Percentiles rank a stretch among this genome's conserved stretches.
Conservation (phyloP, 2,888 invertebrate genomes). For the Perdita meconis region DNA sequence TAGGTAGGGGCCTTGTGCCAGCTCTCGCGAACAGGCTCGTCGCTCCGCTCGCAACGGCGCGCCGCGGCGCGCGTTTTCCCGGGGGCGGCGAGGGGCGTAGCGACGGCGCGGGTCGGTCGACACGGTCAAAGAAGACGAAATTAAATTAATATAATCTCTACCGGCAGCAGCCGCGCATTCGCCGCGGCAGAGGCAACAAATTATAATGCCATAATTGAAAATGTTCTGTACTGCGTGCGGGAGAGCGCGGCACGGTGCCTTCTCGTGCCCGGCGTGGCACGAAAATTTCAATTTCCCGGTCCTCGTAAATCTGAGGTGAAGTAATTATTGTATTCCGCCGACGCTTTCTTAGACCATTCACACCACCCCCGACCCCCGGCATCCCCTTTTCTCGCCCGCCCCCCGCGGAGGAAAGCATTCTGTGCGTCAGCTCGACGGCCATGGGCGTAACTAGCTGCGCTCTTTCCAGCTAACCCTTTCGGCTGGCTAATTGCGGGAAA, state of each 20-base stretch:
- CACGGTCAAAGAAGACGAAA: conserved; percentile 80
- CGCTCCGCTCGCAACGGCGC: conserved; percentile 6
- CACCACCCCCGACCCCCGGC: conserved; percentile 63
- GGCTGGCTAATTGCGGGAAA: background rate
- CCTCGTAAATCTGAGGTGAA: conserved; percentile 83
- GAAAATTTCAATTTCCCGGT: conserved; percentile 83
- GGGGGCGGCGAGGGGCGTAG: background rate
- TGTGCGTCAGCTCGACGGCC: conserved; percentile 80
- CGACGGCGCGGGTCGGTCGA: conserved; percentile 54
- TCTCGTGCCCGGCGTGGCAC: conserved; percentile 74
- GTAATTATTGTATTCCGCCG: conserved; percentile 83
- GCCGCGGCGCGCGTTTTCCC: conserved; percentile 24
- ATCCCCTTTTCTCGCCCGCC: conserved; percentile 24
- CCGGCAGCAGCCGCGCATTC: conserved; percentile 66
- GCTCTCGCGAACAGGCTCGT: background rate
- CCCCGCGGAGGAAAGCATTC: conserved; percentile 71
- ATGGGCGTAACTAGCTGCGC: conserved; percentile 74
- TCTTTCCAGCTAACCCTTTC: conserved; percentile 67
- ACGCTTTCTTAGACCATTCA: conserved; percentile 80
- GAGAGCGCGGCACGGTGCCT: conserved; percentile 56
- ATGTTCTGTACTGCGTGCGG: conserved; percentile 76
- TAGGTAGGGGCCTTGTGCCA: conserved; percentile 24
- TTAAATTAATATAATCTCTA: conserved; percentile 82
- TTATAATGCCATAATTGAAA: conserved; percentile 83
- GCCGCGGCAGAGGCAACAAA: conserved; percentile 77